A percentile compares a stretch with the other conserved stretches of the same genome.
phyloP scores from a whole-genome alignment of 92 coral and sea anemone species.

The Actinostola sp. region DNA sequence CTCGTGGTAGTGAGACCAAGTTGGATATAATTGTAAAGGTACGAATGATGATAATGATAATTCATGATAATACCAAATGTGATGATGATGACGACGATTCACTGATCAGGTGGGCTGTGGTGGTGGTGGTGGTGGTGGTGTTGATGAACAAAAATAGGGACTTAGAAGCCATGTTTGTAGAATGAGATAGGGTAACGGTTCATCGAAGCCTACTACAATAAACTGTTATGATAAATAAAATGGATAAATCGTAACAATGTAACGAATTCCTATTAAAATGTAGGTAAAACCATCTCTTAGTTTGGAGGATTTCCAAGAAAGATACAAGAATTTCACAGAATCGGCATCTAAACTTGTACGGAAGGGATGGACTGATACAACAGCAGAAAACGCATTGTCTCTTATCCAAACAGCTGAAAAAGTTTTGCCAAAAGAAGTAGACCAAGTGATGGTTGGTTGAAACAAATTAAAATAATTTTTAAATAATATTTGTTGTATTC shows the following conservation, averaged over 20 bases:
- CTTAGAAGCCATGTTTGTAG: too few species aligned
- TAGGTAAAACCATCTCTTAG: conserved; percentile 43
- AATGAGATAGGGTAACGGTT: too few species aligned
- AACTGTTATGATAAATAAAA: neutral
- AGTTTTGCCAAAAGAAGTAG: conserved; percentile 8
- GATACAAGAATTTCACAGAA: conserved; percentile 18
- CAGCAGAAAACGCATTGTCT: conserved; percentile 72
- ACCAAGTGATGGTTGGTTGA: conserved; percentile 9
- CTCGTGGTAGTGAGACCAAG: conserved; percentile 48
- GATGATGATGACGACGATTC: too few species aligned
- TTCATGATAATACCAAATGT: too few species aligned
- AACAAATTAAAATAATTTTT: too few species aligned
- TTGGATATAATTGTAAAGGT: conserved; percentile 40
- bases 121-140: too few species aligned
- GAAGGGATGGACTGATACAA: conserved; percentile 42
- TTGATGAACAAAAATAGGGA: too few species aligned
- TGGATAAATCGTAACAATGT: neutral
- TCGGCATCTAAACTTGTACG: conserved; percentile 31
- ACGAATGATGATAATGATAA: too few species aligned
- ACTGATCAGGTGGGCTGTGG: too few species aligned
- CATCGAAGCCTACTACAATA: too few species aligned
- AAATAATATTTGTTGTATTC: neutral
- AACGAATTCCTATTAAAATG: neutral
- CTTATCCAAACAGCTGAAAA: conserved; percentile 54
- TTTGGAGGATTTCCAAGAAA: conserved; percentile 8